A percentile compares a stretch with the other conserved stretches of the same genome.
phyloP scores from a whole-genome alignment of 2,888 invertebrate genomes.

The Eustalomyia histrio region DNA sequence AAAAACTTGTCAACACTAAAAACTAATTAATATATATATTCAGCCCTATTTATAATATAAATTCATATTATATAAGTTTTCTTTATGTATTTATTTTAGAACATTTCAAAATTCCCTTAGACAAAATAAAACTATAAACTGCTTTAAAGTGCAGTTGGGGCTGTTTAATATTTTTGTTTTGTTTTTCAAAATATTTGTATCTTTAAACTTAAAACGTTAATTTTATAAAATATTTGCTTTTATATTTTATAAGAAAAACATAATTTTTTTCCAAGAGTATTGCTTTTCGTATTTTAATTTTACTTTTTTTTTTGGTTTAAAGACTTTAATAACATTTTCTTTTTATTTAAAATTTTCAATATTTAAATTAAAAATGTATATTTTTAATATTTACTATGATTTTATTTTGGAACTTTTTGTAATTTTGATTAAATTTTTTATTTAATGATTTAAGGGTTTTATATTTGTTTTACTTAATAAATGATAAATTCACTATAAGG shows the following conservation, averaged over 20 bases:
- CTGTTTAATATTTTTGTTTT: neutral
- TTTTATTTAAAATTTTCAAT: constrained; percentile 21
- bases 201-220: constrained; percentile 34
- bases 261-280: constrained; percentile 45
- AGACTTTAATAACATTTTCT: constrained; percentile 35
- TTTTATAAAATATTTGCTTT: constrained; percentile 12
- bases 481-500: constrained; percentile 67
- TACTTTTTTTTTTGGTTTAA: neutral
- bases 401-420: neutral
- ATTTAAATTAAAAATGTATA: constrained; percentile 16
- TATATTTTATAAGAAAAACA: constrained; percentile 21
- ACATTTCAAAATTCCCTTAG: neutral
- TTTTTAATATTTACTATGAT: constrained; percentile 4
- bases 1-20: neutral
- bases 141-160: too few species aligned
- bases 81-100: constrained; percentile 1
- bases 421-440: constrained; percentile 31
- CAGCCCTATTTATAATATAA: constrained; percentile 12
- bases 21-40: constrained; percentile 22
- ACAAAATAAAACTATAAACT: too few species aligned
- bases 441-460: constrained; percentile 32
- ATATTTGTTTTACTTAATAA: constrained; percentile 36
- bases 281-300: constrained; percentile 52
- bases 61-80: too few species aligned
- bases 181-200: constrained; percentile 8